Evolutionary conservation across 1,140 invertebrate genomes (phyloP).

Genomic region (Cyclina sinensis): DNA sequence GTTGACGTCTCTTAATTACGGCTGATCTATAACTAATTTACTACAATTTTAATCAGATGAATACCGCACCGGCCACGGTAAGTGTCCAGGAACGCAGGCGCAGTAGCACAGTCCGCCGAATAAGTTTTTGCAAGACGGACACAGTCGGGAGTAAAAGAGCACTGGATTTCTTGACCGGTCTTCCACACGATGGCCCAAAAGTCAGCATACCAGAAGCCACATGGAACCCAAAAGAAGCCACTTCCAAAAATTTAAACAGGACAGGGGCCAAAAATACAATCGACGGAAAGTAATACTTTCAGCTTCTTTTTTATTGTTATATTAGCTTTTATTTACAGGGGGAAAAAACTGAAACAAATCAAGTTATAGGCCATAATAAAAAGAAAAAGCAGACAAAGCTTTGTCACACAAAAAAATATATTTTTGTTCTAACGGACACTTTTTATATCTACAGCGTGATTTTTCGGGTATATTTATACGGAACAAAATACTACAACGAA

Average conservation of each 20-base stretch:
- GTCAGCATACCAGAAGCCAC: neutral
- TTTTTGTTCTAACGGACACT: no score
- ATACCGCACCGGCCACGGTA: neutral
- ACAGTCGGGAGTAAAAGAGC: neutral
- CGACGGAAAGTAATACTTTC: constrained; percentile 32
- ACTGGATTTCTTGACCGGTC: neutral
- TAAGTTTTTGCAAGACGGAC: constrained; percentile 21
- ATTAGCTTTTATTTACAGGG: neutral
- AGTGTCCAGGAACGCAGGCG: neutral
- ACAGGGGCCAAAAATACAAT: constrained; percentile 2
- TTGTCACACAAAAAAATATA: no score
- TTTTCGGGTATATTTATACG: no score
- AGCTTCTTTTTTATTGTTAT: neutral
- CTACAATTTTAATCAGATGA: no score
- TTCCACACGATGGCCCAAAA: neutral
- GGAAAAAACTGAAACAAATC: neutral
- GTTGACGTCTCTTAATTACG: no score
- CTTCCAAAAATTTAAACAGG: neutral
- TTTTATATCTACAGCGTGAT: no score
- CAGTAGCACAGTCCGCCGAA: neutral
- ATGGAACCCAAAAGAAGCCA: constrained; percentile 45
- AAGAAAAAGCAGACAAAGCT: no score
- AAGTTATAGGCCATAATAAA: neutral
- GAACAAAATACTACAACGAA: no score
- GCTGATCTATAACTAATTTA: no score